Base-by-base conservation (phyloP, 37 sponge, comb jelly and placozoan species). In the Ephydatia muelleri region DNA sequence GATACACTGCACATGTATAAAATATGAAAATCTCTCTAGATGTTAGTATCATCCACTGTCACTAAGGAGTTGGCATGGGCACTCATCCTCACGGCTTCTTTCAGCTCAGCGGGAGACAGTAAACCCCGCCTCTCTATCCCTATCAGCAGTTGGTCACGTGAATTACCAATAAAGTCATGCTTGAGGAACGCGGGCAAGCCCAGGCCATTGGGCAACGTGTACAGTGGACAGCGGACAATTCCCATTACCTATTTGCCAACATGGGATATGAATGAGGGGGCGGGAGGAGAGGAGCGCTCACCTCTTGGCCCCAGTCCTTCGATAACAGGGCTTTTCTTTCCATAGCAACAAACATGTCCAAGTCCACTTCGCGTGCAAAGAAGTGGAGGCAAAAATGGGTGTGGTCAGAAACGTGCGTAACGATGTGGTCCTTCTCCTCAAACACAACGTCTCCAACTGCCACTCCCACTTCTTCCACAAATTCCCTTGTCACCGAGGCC, bases 131-230 rank as follows among this genome's bases (percentile, higher is more conserved):
- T 83, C 68, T 37, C 43, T 22, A 91, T 36, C 4, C 64, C 29
- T 0, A n/a, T 25, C 40, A 91, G 68, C 32, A 94, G 79, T 34
- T 88, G 88, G 0, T 64, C 35, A 29, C 74, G 72, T 38, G 87
- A 73, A 33, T 86, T 89, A 12, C 92, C 95, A 16, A 94, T 94
- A 30, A 94, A 94, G 74, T 80, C 67, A 57, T 88, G 69, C 34
- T 38, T 78, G 33, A 94, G 82, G 77, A 91, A 94, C 0, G 85
- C 92, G 68, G 95, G 95, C n/a, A 94, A 49, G 8, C 95, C 95
- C 32, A 94, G 82, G 3, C 92, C 92, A 83, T 94, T 94, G 57
- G 92, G 95, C 19, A 94, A 82, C 2, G 92, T 94, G 40, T 91
- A 86, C 37, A 94, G 84, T 16, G 95, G 92, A 43, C 85, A 81